Base-by-base conservation (phyloP, 2,797 vertebrate genomes). In the Takifugu rubripes region DNA sequence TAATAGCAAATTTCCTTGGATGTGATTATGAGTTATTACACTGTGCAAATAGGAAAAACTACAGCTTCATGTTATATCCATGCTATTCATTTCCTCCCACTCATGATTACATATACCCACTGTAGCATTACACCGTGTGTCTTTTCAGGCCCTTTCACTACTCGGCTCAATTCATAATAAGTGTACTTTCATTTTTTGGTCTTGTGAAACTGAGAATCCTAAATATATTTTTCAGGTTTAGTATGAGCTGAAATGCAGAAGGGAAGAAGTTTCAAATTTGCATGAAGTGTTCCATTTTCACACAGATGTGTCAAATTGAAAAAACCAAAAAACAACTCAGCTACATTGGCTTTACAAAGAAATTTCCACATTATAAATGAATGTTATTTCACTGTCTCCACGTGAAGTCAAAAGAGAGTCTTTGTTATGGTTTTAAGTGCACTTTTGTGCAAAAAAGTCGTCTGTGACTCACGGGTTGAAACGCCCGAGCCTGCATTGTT, bases 121-220 rank as follows among this genome's bases (percentile, higher is more conserved):
- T 65, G 12, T 66, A 44, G 50, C 63, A 29, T 40, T 49, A 15
- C n/a, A 56, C 27, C 17, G 17, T 65, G 56, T 64, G 56, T 59
- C 53, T 43, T 6, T 65, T 65, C 29, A 45, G 31, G 59, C 57
- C 56, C 57, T 73, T 61, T 59, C 42, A 52, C 59, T 33, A 40
- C 52, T 67, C 36, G 45, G 60, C 72, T 70, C 40, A 75, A 68
- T 53, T 73, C 7, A 61, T 61, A 64, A 73, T 67, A 52, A 61
- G 29, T 49, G 10, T 54, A 78, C 84, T 90, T 91, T 92, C 85
- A 82, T 84, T 90, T 91, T 56, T 87, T 86, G 82, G 54, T 68
- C 33, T 70, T 64, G 78, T 68, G 90, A 91, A 92, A 92, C 85
- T 61, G 88, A 92, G 75, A 91, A 87, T 84, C 60, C 67, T 59